phyloP scores from a whole-genome alignment of 2,888 invertebrate species.

The Erannis defoliaria region DNA sequence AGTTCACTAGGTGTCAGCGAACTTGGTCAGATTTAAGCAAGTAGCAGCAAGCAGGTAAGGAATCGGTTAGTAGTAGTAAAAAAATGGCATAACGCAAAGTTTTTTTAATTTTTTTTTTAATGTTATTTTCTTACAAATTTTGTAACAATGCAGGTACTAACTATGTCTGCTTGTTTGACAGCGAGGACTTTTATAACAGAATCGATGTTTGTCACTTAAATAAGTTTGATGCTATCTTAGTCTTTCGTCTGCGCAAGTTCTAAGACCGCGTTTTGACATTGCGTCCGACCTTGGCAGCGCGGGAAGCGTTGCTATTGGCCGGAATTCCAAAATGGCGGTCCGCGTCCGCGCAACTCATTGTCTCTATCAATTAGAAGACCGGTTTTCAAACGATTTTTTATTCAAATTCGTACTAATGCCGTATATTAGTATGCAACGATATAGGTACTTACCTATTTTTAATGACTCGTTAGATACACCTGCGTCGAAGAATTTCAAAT shows the following conservation, averaged over 20 bases:
- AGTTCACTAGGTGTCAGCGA: too few relatives aligned
- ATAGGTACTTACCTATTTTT: slow-evolving; percentile 3
- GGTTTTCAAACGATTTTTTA: slow-evolving; percentile 67
- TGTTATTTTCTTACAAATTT: too few relatives aligned
- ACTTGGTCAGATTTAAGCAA: too few relatives aligned
- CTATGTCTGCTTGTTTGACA: too few relatives aligned
- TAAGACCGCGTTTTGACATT: slow-evolving; percentile 74
- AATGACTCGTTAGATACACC: slow-evolving; percentile 15
- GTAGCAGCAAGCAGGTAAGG: too few relatives aligned
- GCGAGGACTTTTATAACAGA: too few relatives aligned
- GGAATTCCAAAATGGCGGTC: slow-evolving; percentile 73
- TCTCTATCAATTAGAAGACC: slow-evolving; percentile 80
- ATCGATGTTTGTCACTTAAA: background rate
- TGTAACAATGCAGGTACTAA: too few relatives aligned
- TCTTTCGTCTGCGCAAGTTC: slow-evolving; percentile 4
- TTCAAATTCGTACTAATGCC: slow-evolving; percentile 53
- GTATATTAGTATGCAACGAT: slow-evolving; percentile 21
- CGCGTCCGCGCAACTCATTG: slow-evolving; percentile 75
- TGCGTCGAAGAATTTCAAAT: slow-evolving; percentile 26
- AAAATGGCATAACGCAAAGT: too few relatives aligned
- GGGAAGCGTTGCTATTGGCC: slow-evolving; percentile 69
- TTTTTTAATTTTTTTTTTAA: too few relatives aligned
- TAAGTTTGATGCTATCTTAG: background rate
- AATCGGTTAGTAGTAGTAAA: too few relatives aligned
- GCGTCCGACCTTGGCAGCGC: slow-evolving; percentile 73